Evolutionary conservation across 2,797 vertebrate genomes (phyloP).

Genomic region (Anguilla pacifica): DNA sequence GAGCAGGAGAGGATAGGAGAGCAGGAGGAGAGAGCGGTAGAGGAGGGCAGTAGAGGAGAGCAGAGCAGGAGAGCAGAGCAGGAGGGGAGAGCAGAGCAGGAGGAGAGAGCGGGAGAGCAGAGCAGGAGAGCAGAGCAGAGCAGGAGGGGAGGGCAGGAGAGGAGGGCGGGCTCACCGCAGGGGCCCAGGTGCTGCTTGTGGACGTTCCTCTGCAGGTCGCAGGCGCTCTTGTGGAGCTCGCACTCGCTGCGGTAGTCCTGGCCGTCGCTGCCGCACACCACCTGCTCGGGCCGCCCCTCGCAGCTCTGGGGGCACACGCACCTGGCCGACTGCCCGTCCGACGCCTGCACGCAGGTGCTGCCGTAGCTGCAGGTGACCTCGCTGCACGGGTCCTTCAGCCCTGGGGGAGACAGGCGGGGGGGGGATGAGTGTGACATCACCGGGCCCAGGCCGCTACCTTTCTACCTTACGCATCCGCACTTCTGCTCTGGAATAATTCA

Average conservation of each 20-base stretch:
- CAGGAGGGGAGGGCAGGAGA: not conserved
- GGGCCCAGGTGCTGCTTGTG: constrained; percentile 81
- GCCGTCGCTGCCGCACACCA: constrained; percentile 90
- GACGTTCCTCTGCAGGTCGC: constrained; percentile 84
- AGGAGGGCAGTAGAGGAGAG: not conserved
- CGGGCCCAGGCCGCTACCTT: too few species aligned
- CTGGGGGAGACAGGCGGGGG: constrained; percentile 60
- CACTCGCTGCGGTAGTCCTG: constrained; percentile 86
- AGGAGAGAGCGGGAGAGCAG: constrained; percentile 33
- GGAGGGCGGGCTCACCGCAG: constrained; percentile 79
- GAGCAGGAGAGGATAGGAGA: constrained; percentile 32
- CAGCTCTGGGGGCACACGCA: constrained; percentile 89
- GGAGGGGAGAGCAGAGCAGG: constrained; percentile 41
- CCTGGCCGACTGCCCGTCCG: constrained; percentile 81
- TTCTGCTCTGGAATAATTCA: too few species aligned
- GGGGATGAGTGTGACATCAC: not conserved
- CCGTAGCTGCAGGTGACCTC: constrained; percentile 91
- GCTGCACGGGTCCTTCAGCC: constrained; percentile 86
- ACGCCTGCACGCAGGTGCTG: constrained; percentile 86
- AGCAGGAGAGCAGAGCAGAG: constrained; percentile 34
- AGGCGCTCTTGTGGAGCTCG: constrained; percentile 85
- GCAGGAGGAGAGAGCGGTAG: constrained; percentile 45
- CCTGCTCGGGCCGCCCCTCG: constrained; percentile 57
- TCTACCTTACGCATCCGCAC: too few species aligned
- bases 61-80: too few species aligned